Percentiles rank a stretch among this genome's conserved stretches.
Conservation (phyloP, 2,797 vertebrate genomes). For the Sparus aurata region DNA sequence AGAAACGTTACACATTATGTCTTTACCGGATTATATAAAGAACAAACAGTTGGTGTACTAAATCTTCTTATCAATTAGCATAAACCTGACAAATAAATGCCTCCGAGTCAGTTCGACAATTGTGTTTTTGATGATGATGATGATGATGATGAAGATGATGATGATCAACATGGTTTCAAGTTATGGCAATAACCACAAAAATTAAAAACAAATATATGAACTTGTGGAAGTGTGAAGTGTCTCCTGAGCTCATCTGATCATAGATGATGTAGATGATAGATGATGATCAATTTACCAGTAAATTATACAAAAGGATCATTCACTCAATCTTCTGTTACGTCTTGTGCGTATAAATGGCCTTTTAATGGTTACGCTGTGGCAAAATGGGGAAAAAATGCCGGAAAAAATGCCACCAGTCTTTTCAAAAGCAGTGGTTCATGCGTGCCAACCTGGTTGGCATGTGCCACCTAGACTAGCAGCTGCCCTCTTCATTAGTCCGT, state of each 20-base stretch:
- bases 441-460: conserved; percentile 46
- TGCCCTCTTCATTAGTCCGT: conserved; percentile 32
- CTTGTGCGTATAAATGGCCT: conserved; percentile 19
- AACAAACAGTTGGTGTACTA: background rate
- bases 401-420: conserved; percentile 59
- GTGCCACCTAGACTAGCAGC: conserved; percentile 28
- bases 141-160: no score
- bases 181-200: background rate
- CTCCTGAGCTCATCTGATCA: background rate
- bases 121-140: no score
- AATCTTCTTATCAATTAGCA: background rate
- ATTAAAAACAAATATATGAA: background rate
- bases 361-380: conserved; percentile 29
- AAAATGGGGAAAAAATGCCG: conserved; percentile 28
- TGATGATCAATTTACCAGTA: background rate
- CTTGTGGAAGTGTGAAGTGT: background rate
- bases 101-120: background rate
- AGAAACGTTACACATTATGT: no score
- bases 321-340: conserved; percentile 32
- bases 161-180: background rate
- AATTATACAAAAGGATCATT: conserved; percentile 17
- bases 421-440: conserved; percentile 42
- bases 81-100: background rate
- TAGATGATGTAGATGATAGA: background rate
- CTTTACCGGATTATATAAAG: conserved; percentile 11